Conservation (phyloP, 2,113 vertebrate genomes). For the Leptobrachium leishanense region DNA sequence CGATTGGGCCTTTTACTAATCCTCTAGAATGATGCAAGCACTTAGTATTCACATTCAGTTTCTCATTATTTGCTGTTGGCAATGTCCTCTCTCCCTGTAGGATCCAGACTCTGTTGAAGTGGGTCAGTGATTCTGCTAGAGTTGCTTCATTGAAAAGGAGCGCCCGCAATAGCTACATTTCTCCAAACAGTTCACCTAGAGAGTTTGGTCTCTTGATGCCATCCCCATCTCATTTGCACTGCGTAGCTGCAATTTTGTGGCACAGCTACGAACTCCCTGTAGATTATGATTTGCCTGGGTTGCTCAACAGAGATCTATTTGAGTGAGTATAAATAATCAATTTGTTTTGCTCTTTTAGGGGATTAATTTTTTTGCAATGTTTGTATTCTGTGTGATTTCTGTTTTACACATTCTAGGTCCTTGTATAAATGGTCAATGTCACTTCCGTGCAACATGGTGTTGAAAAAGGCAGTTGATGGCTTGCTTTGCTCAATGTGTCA, state of each 20-base stretch:
- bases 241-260: constrained; percentile 94
- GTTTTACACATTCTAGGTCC: constrained; percentile 65
- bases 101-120: constrained; percentile 94
- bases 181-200: constrained; percentile 71
- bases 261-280: constrained; percentile 95
- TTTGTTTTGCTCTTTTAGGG: not conserved
- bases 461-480: constrained; percentile 98
- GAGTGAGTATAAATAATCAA: constrained; percentile 78
- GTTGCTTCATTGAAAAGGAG: constrained; percentile 88
- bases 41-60: no score
- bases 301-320: constrained; percentile 91
- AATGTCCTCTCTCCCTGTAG: constrained; percentile 58
- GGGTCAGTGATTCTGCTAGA: constrained; percentile 93
- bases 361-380: no score
- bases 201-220: constrained; percentile 97
- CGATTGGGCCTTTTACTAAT: not conserved
- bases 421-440: constrained; percentile 98
- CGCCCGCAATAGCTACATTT: constrained; percentile 72
- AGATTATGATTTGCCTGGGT: constrained; percentile 90
- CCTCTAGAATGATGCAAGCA: no score
- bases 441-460: constrained; percentile 89
- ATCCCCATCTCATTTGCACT: constrained; percentile 95
- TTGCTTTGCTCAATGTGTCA: constrained; percentile 97
- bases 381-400: no score
- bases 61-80: not conserved